phyloP scores from a whole-genome alignment of 2,888 invertebrate genomes.

The Sarcophaga rosellei region DNA sequence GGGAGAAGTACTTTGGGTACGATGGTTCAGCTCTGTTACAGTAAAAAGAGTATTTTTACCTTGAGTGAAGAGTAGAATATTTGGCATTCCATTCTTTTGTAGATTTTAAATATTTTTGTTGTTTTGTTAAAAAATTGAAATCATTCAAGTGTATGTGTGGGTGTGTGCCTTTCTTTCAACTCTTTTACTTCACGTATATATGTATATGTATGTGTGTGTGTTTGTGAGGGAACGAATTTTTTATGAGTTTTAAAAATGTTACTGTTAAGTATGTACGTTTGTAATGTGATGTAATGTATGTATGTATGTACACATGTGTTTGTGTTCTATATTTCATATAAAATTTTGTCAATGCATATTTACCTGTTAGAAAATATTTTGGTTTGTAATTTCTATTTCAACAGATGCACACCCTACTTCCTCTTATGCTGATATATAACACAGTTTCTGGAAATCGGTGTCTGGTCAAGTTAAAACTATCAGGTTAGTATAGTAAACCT shows the following conservation, averaged over 20 bases:
- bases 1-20: slow-evolving; percentile 1
- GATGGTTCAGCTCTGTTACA: slow-evolving; percentile 14
- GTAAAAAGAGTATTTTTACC: slow-evolving; percentile 46
- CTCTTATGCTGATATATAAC: too few species aligned
- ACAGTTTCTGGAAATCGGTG: too few species aligned
- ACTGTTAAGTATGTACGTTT: slow-evolving; percentile 8
- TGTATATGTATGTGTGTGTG: too few species aligned
- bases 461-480: too few species aligned
- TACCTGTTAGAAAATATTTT: slow-evolving; percentile 45
- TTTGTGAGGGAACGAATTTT: too few species aligned
- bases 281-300: too few species aligned
- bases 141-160: neutral
- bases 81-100: slow-evolving; percentile 63
- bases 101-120: slow-evolving; percentile 61
- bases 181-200: too few species aligned
- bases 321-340: slow-evolving; percentile 29
- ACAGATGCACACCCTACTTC: too few species aligned
- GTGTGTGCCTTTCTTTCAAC: neutral
- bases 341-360: slow-evolving; percentile 62
- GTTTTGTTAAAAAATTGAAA: slow-evolving; percentile 31
- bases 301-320: neutral
- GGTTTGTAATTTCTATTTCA: neutral
- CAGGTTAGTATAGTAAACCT: too few species aligned
- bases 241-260: neutral
- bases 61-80: slow-evolving; percentile 59